Percentiles rank a stretch among this genome's conserved stretches.
Conservation (phyloP, 2,888 invertebrate genomes). For the Euplexia lucipara region DNA sequence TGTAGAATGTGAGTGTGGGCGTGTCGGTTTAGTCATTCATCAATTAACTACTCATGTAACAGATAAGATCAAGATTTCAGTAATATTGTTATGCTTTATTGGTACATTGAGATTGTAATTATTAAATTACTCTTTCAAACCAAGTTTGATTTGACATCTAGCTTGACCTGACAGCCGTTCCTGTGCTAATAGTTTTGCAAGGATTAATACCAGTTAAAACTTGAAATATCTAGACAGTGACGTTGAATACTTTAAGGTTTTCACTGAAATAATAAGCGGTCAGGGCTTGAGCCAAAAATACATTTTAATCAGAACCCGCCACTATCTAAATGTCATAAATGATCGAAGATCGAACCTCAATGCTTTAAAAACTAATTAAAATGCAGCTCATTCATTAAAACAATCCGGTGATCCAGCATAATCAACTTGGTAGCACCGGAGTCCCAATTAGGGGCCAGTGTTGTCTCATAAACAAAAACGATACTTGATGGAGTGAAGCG, state of each 20-base stretch:
- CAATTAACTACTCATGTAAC: constrained; percentile 52
- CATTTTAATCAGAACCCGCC: constrained; percentile 5
- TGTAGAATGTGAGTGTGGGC: constrained; percentile 44
- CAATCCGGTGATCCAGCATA: constrained; percentile 41
- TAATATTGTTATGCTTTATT: constrained; percentile 48
- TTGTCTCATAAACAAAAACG: constrained; percentile 82
- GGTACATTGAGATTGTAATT: constrained; percentile 28
- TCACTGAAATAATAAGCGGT: not conserved
- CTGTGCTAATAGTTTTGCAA: not conserved
- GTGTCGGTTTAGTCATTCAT: constrained; percentile 57
- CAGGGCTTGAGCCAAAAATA: constrained; percentile 17
- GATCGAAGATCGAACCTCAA: constrained; percentile 41
- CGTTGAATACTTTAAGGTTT: not conserved
- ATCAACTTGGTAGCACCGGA: constrained; percentile 69
- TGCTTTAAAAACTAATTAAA: constrained; percentile 51
- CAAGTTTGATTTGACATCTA: constrained; percentile 3
- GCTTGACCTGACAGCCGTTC: constrained; percentile 5
- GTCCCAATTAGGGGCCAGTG: constrained; percentile 79
- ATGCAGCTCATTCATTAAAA: constrained; percentile 50
- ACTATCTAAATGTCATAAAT: constrained; percentile 38
- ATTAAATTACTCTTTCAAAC: constrained; percentile 30
- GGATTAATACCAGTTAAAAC: not conserved
- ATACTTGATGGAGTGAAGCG: constrained; percentile 79
- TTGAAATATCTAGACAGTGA: too few relatives aligned
- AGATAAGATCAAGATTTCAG: constrained; percentile 48